phyloP scores from a whole-genome alignment of 2,888 invertebrate species.

The Tenthredo mesomela region DNA sequence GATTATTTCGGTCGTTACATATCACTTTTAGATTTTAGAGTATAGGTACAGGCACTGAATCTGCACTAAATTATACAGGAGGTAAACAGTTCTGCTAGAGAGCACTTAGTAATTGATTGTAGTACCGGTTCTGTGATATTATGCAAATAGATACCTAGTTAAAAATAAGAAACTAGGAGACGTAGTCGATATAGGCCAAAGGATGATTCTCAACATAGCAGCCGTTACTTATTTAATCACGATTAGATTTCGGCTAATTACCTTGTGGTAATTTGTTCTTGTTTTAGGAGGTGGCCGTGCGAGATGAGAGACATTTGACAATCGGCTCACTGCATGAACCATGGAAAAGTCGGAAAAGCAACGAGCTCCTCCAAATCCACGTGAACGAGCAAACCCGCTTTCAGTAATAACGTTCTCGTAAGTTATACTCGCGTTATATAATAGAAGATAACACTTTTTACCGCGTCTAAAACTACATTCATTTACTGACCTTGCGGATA shows the following conservation, averaged over 20 bases:
- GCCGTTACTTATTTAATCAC: not conserved
- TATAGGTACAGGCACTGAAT: too few relatives aligned
- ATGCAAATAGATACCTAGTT: not conserved
- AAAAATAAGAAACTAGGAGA: not conserved
- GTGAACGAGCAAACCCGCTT: conserved; percentile 83
- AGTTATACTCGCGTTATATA: conserved; percentile 70
- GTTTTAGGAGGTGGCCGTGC: conserved; percentile 18
- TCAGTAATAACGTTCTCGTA: conserved; percentile 86
- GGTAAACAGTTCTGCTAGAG: not conserved
- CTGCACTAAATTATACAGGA: not conserved
- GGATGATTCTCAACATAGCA: not conserved
- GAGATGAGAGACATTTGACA: conserved; percentile 37
- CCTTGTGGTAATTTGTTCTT: not conserved
- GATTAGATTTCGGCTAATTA: not conserved
- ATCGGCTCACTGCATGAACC: not conserved
- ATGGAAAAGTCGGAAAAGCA: conserved; percentile 80
- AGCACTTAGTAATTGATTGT: not conserved
- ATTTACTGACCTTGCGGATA: not conserved
- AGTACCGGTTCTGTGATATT: not conserved
- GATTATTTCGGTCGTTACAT: not conserved
- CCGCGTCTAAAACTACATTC: not conserved
- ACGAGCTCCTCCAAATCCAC: conserved; percentile 80
- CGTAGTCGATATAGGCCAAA: not conserved
- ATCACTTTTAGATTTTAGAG: not conserved
- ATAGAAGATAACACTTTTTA: not conserved